These are phyloP conservation scores for Edolisoma coerulescens DNA, from an alignment of 2,113 vertebrate species.

Conservation along the genomic window DNA sequence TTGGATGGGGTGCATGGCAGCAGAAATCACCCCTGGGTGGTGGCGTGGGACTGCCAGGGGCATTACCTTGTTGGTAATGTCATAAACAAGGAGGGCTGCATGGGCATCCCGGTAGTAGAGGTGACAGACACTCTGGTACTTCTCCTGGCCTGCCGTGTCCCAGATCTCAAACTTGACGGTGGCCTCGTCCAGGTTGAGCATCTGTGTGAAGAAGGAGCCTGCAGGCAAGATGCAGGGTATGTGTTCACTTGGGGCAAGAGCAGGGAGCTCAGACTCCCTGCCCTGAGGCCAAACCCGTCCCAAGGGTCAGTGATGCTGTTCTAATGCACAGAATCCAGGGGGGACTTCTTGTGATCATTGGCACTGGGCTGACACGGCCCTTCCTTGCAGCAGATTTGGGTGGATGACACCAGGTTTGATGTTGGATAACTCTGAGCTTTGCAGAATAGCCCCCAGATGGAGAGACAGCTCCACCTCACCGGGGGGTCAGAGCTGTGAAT, in stretches of 20 bases:
- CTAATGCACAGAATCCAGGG: fast-evolving
- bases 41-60: neutral
- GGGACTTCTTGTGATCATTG: neutral
- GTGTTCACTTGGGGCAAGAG: neutral
- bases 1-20: neutral
- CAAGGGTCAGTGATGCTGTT: fast-evolving
- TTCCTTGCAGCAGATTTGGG: neutral
- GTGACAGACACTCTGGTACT: conserved; percentile 80
- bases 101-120: conserved; percentile 79
- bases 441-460: neutral
- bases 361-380: neutral
- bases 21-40: neutral
- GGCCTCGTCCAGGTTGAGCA: conserved; percentile 15
- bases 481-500: neutral
- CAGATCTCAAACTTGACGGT: conserved; percentile 78
- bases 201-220: conserved; percentile 80
- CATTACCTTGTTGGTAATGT: conserved; percentile 75
- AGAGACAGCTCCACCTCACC: neutral
- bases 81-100: conserved; percentile 74
- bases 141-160: conserved; percentile 84
- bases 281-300: neutral
- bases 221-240: neutral
- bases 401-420: neutral
- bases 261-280: neutral
- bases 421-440: neutral